A percentile compares a stretch with the other conserved stretches of the same genome.
Conservation (phyloP, 2,113 vertebrate genomes). For the Elephas maximus region DNA sequence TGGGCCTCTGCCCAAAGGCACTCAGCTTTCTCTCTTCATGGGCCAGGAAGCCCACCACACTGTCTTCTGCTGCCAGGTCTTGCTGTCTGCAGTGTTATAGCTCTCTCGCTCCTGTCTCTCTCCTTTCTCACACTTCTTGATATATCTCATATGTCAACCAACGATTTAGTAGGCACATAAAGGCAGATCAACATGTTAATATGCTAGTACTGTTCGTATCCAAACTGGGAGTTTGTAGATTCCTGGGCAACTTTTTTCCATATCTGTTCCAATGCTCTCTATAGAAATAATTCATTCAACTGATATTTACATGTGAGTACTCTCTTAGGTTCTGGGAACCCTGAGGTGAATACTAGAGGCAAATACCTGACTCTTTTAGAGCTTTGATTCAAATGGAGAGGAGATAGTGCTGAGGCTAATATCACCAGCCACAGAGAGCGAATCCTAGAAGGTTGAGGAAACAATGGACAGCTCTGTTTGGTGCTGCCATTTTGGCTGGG, state of each 20-base stretch:
- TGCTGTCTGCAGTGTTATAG: too few relatives aligned
- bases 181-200: background rate
- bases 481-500: background rate
- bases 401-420: background rate
- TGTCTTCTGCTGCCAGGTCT: too few relatives aligned
- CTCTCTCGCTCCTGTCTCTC: too few relatives aligned
- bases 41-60: too few relatives aligned
- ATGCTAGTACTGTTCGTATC: background rate
- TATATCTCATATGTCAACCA: background rate
- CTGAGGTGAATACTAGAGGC: background rate
- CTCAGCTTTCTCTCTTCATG: too few relatives aligned
- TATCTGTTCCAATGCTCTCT: background rate
- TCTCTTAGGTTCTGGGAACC: background rate
- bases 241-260: background rate
- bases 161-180: background rate
- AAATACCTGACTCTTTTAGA: background rate
- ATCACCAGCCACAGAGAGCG: background rate
- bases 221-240: background rate
- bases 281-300: background rate
- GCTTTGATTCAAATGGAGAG: background rate
- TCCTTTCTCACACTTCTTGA: background rate
- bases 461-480: background rate
- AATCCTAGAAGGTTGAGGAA: background rate
- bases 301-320: background rate
- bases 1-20: too few relatives aligned